Conservation (phyloP, 2,113 vertebrate genomes). For the Spizaetus ornatus region DNA sequence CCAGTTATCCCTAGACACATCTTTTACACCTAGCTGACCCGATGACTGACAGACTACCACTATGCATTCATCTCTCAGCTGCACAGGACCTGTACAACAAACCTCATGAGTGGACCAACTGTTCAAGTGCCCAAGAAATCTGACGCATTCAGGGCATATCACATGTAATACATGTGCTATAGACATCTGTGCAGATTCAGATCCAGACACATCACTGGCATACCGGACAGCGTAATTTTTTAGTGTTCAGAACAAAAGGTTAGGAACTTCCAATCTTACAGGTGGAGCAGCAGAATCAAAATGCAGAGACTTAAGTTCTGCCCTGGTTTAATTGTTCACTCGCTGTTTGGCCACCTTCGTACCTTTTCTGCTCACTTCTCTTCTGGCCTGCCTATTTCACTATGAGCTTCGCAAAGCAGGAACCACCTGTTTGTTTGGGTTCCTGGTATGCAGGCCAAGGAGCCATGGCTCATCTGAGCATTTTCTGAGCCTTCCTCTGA, state of each 20-base stretch:
- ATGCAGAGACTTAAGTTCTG: background rate
- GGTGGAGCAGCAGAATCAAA: background rate
- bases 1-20: background rate
- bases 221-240: background rate
- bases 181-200: background rate
- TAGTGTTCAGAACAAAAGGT: background rate
- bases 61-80: background rate
- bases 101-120: background rate
- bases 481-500: background rate
- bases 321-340: background rate
- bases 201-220: background rate
- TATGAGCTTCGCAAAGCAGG: background rate
- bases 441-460: background rate
- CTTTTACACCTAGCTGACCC: background rate
- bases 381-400: background rate
- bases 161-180: fast-evolving
- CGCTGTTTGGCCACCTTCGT: background rate
- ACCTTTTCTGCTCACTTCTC: background rate
- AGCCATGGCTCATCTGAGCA: background rate
- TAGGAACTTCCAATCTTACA: background rate
- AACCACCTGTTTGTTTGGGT: background rate
- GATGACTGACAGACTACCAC: background rate
- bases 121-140: background rate
- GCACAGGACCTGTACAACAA: background rate
- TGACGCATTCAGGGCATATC: background rate